Percentiles rank a stretch among this genome's conserved stretches.
phyloP scores from a whole-genome alignment of 2,888 invertebrate species.

The Drosophila emarginata region DNA sequence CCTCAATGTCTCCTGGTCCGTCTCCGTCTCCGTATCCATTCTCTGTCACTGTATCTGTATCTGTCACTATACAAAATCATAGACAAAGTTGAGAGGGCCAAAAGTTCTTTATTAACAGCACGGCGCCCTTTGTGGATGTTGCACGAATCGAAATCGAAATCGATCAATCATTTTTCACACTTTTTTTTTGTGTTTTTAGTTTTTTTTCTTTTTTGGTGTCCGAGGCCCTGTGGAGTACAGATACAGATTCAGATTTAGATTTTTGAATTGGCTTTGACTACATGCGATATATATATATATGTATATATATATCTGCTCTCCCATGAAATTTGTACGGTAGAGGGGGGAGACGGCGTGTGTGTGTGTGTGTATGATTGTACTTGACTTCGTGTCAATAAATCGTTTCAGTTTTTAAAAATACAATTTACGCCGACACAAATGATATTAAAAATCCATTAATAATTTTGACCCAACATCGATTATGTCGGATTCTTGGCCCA shows the following conservation, averaged over 20 bases:
- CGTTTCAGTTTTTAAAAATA: constrained; percentile 69
- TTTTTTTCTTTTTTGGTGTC: constrained; percentile 10
- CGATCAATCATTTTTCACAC: constrained; percentile 76
- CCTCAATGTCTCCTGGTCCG: not conserved
- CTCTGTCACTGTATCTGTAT: constrained; percentile 17
- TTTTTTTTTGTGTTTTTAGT: too few relatives aligned
- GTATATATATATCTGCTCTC: not conserved
- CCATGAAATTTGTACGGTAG: constrained; percentile 10
- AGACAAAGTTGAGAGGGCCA: not conserved
- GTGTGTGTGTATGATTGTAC: constrained; percentile 8
- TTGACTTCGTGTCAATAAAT: constrained; percentile 45
- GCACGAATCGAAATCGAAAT: constrained; percentile 64
- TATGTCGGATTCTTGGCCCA: constrained; percentile 37
- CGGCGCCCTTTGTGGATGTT: constrained; percentile 67
- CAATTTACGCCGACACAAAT: constrained; percentile 73
- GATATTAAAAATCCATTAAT: constrained; percentile 79
- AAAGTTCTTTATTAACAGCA: constrained; percentile 69
- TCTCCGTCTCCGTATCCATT: not conserved
- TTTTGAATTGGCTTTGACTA: constrained; percentile 9
- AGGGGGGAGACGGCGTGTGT: too few relatives aligned
- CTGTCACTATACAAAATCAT: constrained; percentile 1
- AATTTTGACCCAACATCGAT: constrained; percentile 61
- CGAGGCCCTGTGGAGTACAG: constrained; percentile 54
- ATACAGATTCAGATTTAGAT: constrained; percentile 21
- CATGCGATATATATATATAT: constrained; percentile 4